Percentiles rank a stretch among this genome's conserved stretches.
Evolutionary conservation across 2,888 invertebrate genomes (phyloP).

Genomic region (Aphidius colemani): DNA sequence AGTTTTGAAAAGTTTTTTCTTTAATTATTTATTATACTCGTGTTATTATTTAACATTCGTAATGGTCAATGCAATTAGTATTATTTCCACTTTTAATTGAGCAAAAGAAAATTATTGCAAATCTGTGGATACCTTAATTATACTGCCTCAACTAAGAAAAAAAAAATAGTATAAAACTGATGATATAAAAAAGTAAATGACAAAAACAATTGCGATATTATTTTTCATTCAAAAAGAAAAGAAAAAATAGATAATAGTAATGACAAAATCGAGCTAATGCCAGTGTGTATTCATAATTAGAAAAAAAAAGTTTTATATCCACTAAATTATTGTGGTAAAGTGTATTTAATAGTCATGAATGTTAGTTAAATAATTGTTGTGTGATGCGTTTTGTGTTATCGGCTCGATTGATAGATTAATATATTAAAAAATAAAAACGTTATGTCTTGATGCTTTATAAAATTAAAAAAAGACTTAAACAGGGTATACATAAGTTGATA

Average conservation of each 20-base stretch:
- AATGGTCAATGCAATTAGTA: conserved; percentile 29
- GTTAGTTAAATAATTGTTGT: conserved; percentile 39
- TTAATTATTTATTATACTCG: conserved; percentile 40
- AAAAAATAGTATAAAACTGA: background rate
- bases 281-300: no score
- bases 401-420: conserved; percentile 12
- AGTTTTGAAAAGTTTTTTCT: conserved; percentile 16
- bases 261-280: no score
- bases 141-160: no score
- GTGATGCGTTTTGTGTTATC: conserved; percentile 40
- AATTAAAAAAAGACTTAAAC: conserved; percentile 42
- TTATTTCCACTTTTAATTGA: conserved; percentile 28
- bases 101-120: no score
- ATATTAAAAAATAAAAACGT: conserved; percentile 12
- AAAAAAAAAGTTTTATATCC: background rate
- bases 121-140: no score
- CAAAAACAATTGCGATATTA: conserved; percentile 13
- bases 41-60: conserved; percentile 27
- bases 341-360: conserved; percentile 45
- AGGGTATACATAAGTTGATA: conserved; percentile 44
- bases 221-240: conserved; percentile 4
- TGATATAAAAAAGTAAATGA: background rate
- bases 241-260: background rate
- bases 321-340: conserved; percentile 29
- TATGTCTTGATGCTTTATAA: conserved; percentile 28